These are phyloP conservation scores for Scyliorhinus canicula DNA, from an alignment of 2,797 vertebrate species.

Conservation along the genomic window DNA sequence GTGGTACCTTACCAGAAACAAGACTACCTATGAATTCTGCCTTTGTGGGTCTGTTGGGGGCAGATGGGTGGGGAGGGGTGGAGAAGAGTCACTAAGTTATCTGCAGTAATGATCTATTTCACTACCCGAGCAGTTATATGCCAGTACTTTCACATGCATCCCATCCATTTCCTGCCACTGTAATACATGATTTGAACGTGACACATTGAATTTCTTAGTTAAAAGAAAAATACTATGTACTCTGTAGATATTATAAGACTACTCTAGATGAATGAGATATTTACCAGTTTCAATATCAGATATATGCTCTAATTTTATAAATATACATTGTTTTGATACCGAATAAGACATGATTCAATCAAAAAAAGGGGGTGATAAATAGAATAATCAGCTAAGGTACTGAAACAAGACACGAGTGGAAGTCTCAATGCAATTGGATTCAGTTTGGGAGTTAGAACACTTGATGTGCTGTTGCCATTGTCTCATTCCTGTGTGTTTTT, in stretches of 20 bases:
- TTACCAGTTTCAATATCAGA: neutral
- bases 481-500: neutral
- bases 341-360: neutral
- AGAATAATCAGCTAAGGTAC: neutral
- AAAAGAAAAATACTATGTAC: neutral
- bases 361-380: neutral
- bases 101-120: neutral
- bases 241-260: neutral
- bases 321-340: neutral
- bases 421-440: neutral
- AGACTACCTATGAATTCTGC: neutral
- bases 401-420: neutral
- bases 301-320: neutral
- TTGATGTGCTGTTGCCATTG: neutral
- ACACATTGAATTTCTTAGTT: too few relatives aligned
- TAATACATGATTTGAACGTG: neutral
- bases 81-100: neutral
- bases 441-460: neutral
- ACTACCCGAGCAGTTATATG: neutral
- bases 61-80: too few relatives aligned
- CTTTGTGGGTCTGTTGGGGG: neutral
- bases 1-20: neutral
- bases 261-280: neutral
- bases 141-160: neutral
- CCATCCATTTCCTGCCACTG: neutral